Evolutionary conservation across 1,140 invertebrate genomes (phyloP).

Genomic region (Heliconius eleuchia): DNA sequence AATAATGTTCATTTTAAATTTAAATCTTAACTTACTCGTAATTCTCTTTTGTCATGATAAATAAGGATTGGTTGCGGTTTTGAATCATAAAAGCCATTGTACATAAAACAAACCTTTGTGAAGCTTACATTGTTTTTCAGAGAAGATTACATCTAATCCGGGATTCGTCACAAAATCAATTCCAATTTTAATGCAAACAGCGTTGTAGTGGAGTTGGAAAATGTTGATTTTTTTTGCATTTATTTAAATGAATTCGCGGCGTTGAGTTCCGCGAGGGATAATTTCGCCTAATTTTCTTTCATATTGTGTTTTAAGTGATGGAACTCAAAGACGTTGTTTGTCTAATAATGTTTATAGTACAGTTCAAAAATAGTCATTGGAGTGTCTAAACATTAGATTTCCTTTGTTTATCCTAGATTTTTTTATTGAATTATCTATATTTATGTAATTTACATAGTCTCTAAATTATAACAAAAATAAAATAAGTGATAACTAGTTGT

Average conservation of each 20-base stretch:
- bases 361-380: too few relatives aligned
- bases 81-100: conserved; percentile 12
- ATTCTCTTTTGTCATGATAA: conserved; percentile 20
- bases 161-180: conserved; percentile 9
- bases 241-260: neutral
- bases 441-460: too few relatives aligned
- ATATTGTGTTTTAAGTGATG: too few relatives aligned
- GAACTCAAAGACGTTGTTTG: too few relatives aligned
- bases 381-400: too few relatives aligned
- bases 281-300: neutral
- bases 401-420: too few relatives aligned
- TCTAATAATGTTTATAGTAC: too few relatives aligned
- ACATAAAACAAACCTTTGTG: conserved; percentile 9
- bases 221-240: neutral
- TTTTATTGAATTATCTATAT: too few relatives aligned
- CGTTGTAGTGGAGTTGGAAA: neutral
- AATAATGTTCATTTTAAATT: neutral
- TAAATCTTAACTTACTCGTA: neutral
- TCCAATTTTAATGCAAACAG: neutral
- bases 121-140: conserved; percentile 11
- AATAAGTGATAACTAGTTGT: too few relatives aligned
- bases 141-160: conserved; percentile 7
- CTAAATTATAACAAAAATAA: too few relatives aligned
- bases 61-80: conserved; percentile 15
- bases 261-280: neutral